Evolutionary conservation across 2,888 invertebrate species (phyloP).

Genomic region (Lysandra bellargus): DNA sequence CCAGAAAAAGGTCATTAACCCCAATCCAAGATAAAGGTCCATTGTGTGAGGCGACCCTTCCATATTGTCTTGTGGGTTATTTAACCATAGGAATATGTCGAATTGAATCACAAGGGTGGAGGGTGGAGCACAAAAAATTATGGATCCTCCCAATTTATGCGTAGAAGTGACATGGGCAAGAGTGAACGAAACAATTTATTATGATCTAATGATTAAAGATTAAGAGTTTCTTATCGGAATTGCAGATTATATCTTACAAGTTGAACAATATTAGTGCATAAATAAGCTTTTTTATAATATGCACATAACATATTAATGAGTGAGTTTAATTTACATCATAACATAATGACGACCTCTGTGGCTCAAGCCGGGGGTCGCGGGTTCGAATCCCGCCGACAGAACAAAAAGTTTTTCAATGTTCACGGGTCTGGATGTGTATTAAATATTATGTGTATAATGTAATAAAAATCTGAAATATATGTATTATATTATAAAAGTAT

Average conservation of each 20-base stretch:
- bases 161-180: neutral
- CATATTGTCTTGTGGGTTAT: neutral
- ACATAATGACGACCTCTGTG: too few species aligned
- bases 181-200: neutral
- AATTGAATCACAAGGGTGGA: neutral
- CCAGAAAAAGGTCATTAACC: neutral
- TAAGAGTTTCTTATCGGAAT: neutral
- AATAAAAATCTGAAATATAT: too few species aligned
- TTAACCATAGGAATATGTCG: neutral
- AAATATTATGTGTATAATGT: too few species aligned
- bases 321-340: too few species aligned
- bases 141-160: neutral
- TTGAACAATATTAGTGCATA: neutral
- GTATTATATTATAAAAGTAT: too few species aligned
- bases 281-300: too few species aligned
- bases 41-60: slow-evolving; percentile 1
- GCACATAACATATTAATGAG: too few species aligned
- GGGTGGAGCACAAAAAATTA: neutral
- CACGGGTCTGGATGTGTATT: too few species aligned
- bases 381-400: too few species aligned
- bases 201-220: too few species aligned
- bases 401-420: too few species aligned
- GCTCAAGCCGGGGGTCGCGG: too few species aligned
- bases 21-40: neutral
- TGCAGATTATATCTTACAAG: neutral